Evolutionary conservation across 1,140 invertebrate species (phyloP), one percentile per base, ranked within the genome.

Genomic region (Drosophila kurseongensis): DNA sequence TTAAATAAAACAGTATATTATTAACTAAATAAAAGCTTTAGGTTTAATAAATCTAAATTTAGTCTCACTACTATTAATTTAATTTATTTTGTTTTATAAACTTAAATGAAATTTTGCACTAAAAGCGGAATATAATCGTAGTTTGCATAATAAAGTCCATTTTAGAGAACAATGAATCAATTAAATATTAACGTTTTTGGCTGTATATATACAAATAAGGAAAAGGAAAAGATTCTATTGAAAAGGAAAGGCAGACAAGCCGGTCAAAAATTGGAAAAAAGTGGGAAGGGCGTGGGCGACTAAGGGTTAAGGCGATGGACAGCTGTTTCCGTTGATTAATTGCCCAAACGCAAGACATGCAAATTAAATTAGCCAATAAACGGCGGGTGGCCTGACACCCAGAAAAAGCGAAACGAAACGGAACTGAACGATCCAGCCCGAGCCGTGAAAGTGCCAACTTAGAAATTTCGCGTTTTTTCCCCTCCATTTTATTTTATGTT

Each of bases 331-430:
- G 73, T 80, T 88, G 84, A 88, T 88, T 88, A 88, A 88, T 88
- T 88, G 80, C 84, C 84, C 84, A 80, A 88, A 89, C 80, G 80
- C 84, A 84, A 88, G 84, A 89, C 84, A 84, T 82, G 84, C 84
- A 88, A 88, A 88, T 88, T 84, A 88, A 88, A 88, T 88, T 88
- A 88, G 84, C 84, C 80, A 88, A 89, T 88, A 89, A 88, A 88
- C 84, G 76, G 80, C 72, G 76, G 83, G 80, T 63, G 80, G 76
- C 67, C 72, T 47, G n/a, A 23, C 27, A 27, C 16, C 50, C 29
- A 23, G 40, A 13, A 14, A n/a, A 59, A 42, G 29, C 5, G 18
- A 41, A 42, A 45, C 61, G 27, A 27, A 40, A 38, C 38, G 8
- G 42, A 38, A 18, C 55, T 50, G 55, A 59, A 51, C 27, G 47